Conservation (phyloP, 2,888 invertebrate species). For the Netelia melanura region DNA sequence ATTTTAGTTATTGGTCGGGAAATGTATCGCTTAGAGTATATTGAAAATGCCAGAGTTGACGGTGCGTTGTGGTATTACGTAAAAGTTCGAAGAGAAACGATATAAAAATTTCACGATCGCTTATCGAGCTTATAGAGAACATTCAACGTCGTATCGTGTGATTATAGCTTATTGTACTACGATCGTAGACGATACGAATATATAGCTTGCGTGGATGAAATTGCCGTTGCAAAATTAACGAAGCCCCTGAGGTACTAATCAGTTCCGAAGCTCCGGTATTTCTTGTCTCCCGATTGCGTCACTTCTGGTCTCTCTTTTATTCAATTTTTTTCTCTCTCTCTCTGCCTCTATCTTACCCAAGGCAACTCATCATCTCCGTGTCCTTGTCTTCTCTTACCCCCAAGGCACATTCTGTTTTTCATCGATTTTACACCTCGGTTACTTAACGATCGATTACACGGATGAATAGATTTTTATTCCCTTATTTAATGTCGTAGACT, state of each 20-base stretch:
- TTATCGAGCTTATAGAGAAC: conserved; percentile 3
- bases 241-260: conserved; percentile 63
- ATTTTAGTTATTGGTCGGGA: background rate
- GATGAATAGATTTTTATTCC: background rate
- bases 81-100: conserved; percentile 1
- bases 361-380: conserved; percentile 28
- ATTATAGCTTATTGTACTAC: background rate
- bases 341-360: background rate
- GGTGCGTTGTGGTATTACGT: background rate
- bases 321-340: background rate
- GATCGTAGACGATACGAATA: background rate
- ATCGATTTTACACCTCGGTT: conserved; percentile 12
- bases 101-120: conserved; percentile 7
- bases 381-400: background rate
- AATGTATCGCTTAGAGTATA: background rate
- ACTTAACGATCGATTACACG: background rate
- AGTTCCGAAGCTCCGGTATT: conserved; percentile 52
- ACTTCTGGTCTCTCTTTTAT: conserved; percentile 1
- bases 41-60: background rate
- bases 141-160: conserved; percentile 5
- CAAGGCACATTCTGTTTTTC: conserved; percentile 3
- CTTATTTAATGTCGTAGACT: too few species aligned
- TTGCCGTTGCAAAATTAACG: conserved; percentile 55
- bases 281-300: conserved; percentile 53
- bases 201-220: conserved; percentile 16